These are phyloP conservation scores for Noctilio leporinus DNA, from an alignment of 2,113 vertebrate species.

Conservation along the genomic window DNA sequence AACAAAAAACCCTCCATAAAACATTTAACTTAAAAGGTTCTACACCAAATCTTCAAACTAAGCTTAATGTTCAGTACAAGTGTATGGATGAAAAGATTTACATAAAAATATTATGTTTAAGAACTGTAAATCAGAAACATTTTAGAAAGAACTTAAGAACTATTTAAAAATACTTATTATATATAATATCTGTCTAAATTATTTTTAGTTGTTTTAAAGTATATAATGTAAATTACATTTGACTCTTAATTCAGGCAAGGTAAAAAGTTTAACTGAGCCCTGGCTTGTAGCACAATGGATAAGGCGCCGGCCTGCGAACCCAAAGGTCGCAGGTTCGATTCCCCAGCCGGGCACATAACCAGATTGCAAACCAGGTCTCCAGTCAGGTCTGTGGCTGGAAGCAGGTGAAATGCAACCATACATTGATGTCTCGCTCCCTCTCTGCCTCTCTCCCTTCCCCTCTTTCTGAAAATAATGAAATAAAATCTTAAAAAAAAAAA, in stretches of 20 bases:
- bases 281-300: too few species aligned
- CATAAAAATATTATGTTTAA: background rate
- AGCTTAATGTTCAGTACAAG: background rate
- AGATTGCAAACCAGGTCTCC: too few species aligned
- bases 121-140: background rate
- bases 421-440: too few species aligned
- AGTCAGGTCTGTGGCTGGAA: too few species aligned
- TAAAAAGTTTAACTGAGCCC: background rate
- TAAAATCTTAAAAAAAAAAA: too few species aligned
- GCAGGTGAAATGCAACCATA: too few species aligned
- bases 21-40: background rate
- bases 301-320: too few species aligned
- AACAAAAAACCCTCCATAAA: too few species aligned
- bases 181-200: background rate
- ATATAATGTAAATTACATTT: background rate
- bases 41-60: background rate
- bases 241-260: background rate
- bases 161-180: background rate
- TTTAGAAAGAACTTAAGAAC: background rate
- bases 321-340: too few species aligned
- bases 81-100: background rate
- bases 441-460: too few species aligned
- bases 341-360: too few species aligned
- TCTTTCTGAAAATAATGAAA: too few species aligned
- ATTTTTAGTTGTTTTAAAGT: conserved; percentile 22